A percentile compares a stretch with the other conserved stretches of the same genome.
phyloP scores from a whole-genome alignment of 2,888 invertebrate species.

The Chymomyza fuscimana region DNA sequence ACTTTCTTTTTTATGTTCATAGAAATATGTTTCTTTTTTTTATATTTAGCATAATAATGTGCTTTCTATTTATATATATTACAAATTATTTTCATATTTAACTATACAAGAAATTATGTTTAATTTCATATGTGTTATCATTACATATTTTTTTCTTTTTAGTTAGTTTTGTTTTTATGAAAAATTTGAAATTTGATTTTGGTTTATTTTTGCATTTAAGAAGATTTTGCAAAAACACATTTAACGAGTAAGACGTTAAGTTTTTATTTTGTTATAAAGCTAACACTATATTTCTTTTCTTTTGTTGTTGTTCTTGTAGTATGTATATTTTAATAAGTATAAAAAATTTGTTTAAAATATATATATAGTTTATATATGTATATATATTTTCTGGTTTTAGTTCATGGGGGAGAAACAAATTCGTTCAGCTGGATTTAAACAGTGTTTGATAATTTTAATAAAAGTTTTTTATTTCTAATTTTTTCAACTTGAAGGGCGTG shows the following conservation, averaged over 20 bases:
- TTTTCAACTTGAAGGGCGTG: conserved; percentile 13
- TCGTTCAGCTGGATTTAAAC: conserved; percentile 48
- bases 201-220: conserved; percentile 35
- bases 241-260: conserved; percentile 37
- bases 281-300: conserved; percentile 41
- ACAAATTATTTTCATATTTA: conserved; percentile 64
- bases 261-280: conserved; percentile 45
- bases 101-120: conserved; percentile 68
- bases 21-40: conserved; percentile 46
- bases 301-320: conserved; percentile 37
- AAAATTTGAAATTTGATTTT: conserved; percentile 51
- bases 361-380: conserved; percentile 40
- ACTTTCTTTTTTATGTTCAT: conserved; percentile 29
- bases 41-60: conserved; percentile 22
- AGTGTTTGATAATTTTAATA: conserved; percentile 21
- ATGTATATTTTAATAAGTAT: conserved; percentile 69
- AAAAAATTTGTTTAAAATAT: conserved; percentile 66
- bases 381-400: conserved; percentile 41
- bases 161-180: conserved; percentile 33
- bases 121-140: conserved; percentile 46
- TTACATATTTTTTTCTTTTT: conserved; percentile 21
- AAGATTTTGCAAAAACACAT: conserved; percentile 57
- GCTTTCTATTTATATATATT: conserved; percentile 49
- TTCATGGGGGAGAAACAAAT: conserved; percentile 55
- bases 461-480: conserved; percentile 10